Base-by-base conservation (phyloP, 2,888 invertebrate species). In the Leptinotarsa juncta region DNA sequence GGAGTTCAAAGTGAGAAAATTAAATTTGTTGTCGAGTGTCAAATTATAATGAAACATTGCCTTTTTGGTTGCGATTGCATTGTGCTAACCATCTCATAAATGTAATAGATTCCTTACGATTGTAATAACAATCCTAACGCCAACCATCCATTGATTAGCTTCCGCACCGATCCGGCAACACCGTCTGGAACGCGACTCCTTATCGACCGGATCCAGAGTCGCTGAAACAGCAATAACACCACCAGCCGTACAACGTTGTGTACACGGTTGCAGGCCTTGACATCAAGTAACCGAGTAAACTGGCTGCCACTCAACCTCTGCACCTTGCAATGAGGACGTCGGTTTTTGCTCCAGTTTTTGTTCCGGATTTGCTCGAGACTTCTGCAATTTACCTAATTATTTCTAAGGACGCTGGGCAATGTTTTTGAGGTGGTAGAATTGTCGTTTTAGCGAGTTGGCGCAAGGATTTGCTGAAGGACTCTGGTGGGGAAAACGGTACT, bases 241-340 rank as follows among this genome's bases (percentile, higher is more conserved):
- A 78, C 72, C 77, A 65, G 67, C 71, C 78, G 73, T 79, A 80
- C 79, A 74, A 75, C 73, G 75, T 78, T 76, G 77, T 62, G 77
- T 78, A 75, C 79, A 80, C 70, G 73, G 76, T 70, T 78, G 80
- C 80, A 76, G 79, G 81, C 82, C 82, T 82, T 82, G 82, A 82
- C 82, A 82, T 77, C 75, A 79, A 82, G 81, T 82, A 82, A 82
- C 82, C 82, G 81, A 82, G 73, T 82, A 81, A 82, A 82, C 82
- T 76, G 73, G 67, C 69, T 70, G 62, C 65, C 73, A 70, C 76
- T 75, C 74, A 73, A 76, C 74, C 73, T 68, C 72, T 48, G 49
- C 67, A 42, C 65, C 26, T 48, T 67, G 73, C 77, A 75, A 75
- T 77, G 72, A 79, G 78, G 79, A 77, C 78, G 75, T 50, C 32